These are phyloP conservation scores for Pseudochromis fuscus DNA, from an alignment of 2,797 vertebrate species.

Conservation along the genomic window DNA sequence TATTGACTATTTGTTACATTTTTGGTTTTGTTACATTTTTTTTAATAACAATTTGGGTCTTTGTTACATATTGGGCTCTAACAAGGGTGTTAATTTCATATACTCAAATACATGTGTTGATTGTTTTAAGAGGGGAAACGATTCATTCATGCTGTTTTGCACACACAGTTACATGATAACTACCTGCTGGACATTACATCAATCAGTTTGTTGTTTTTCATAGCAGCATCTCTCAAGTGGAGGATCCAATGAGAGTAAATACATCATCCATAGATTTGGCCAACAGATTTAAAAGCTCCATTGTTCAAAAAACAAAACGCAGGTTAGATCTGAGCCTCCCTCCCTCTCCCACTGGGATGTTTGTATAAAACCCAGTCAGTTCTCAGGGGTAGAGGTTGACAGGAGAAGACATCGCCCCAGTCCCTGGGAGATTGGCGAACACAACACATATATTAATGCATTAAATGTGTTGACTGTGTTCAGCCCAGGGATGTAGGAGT, in stretches of 20 bases:
- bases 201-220: conserved; percentile 5
- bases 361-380: conserved; percentile 81
- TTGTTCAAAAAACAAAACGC: conserved; percentile 68
- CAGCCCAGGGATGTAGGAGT: conserved; percentile 71
- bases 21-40: too few relatives aligned
- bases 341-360: conserved; percentile 71
- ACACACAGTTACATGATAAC: not conserved
- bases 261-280: conserved; percentile 30
- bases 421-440: conserved; percentile 79
- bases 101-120: not conserved
- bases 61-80: too few relatives aligned
- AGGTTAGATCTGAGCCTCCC: conserved; percentile 58
- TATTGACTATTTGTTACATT: too few relatives aligned
- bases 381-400: conserved; percentile 81
- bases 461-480: conserved; percentile 84
- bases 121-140: not conserved
- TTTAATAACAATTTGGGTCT: too few relatives aligned
- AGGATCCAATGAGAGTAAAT: conserved; percentile 14
- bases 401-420: conserved; percentile 74
- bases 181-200: not conserved
- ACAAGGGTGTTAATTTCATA: not conserved
- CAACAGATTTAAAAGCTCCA: conserved; percentile 50
- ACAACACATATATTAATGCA: conserved; percentile 85
- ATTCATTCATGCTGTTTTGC: not conserved
- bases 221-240: not conserved